These are phyloP conservation scores for Taurulus bubalis DNA, from an alignment of 2,113 vertebrate species.

Conservation along the genomic window DNA sequence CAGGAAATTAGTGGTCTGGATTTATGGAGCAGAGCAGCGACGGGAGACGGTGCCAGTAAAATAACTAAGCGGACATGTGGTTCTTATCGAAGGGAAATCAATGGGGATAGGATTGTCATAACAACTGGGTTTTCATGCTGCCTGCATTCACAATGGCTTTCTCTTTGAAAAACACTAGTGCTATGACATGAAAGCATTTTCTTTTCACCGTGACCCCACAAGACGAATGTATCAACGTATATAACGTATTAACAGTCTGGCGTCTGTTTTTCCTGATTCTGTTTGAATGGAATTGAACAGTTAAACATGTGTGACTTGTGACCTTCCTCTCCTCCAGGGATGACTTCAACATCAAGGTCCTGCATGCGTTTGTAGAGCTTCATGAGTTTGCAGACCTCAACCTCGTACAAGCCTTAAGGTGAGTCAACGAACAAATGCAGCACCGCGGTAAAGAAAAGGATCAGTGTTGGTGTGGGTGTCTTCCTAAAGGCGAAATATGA, in stretches of 20 bases:
- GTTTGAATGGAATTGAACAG: slow-evolving; percentile 24
- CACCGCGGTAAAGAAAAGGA: neutral
- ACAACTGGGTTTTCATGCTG: slow-evolving; percentile 51
- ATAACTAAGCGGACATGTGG: slow-evolving; percentile 68
- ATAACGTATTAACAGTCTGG: neutral
- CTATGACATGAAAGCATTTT: slow-evolving; percentile 14
- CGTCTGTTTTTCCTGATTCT: slow-evolving; percentile 1
- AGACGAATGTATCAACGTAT: neutral
- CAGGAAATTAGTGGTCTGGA: slow-evolving; percentile 75
- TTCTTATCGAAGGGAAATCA: slow-evolving; percentile 73
- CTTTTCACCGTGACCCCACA: slow-evolving; percentile 16
- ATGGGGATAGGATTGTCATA: slow-evolving; percentile 61
- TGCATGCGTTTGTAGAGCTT: slow-evolving; percentile 98
- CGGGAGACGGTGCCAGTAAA: slow-evolving; percentile 42
- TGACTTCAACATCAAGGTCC: slow-evolving; percentile 98
- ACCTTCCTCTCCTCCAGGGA: slow-evolving; percentile 83
- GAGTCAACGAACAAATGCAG: slow-evolving; percentile 36
- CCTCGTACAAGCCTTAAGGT: slow-evolving; percentile 98
- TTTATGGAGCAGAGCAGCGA: slow-evolving; percentile 62
- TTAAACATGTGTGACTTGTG: slow-evolving; percentile 22
- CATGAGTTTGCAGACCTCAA: slow-evolving; percentile 99
- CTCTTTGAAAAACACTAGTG: neutral
- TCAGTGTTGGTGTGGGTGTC: neutral
- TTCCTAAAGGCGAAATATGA: neutral
- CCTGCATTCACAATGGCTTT: slow-evolving; percentile 24